Evolutionary conservation across 2,888 invertebrate species (phyloP).

Genomic region (Trisateles emortualis): DNA sequence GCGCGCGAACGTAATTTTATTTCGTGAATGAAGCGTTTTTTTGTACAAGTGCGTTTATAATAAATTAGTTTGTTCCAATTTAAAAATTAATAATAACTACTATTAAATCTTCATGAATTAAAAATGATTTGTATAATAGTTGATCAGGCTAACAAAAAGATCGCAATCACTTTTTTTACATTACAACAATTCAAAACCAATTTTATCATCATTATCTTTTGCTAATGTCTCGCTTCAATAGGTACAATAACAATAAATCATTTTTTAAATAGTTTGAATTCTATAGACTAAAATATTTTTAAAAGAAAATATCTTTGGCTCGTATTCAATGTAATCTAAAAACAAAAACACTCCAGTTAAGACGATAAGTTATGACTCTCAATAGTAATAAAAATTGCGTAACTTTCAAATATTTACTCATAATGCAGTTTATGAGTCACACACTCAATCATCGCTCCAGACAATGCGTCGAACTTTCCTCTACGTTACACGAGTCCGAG

Average conservation of each 20-base stretch:
- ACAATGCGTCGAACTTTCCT: constrained; percentile 24
- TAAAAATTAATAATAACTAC: too few relatives aligned
- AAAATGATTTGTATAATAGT: too few relatives aligned
- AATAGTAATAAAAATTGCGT: constrained; percentile 13
- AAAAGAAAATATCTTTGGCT: not conserved
- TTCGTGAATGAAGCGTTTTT: not conserved
- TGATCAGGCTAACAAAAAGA: too few relatives aligned
- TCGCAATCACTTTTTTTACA: not conserved
- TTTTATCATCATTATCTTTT: not conserved
- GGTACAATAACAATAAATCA: too few relatives aligned
- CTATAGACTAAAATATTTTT: not conserved
- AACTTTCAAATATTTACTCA: constrained; percentile 31
- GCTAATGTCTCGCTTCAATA: not conserved
- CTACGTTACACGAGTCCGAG: constrained; percentile 38
- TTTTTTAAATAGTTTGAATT: too few relatives aligned
- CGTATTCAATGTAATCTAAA: not conserved
- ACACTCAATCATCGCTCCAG: constrained; percentile 28
- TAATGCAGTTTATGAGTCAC: constrained; percentile 25
- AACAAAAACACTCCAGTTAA: not conserved
- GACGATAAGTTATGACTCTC: not conserved
- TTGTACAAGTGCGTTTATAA: not conserved
- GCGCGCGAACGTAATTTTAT: constrained; percentile 7
- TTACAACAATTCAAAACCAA: not conserved
- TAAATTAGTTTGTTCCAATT: too few relatives aligned
- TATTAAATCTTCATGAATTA: too few relatives aligned